A percentile compares a stretch with the other conserved stretches of the same genome.
Evolutionary conservation across 2,888 invertebrate species (phyloP).

Genomic region (Ypsolopha sequella): DNA sequence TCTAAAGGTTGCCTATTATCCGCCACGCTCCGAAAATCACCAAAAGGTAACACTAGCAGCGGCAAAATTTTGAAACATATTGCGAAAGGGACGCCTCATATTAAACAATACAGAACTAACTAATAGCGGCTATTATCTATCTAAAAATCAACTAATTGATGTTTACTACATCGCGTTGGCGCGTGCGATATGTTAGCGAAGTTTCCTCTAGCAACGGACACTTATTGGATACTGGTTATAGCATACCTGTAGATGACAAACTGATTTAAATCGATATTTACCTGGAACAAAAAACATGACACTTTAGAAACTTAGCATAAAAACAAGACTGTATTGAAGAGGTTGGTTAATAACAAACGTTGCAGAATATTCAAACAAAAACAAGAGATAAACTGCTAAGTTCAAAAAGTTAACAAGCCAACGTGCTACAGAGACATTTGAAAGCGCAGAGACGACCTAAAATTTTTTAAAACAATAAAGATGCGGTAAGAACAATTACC

Average conservation of each 20-base stretch:
- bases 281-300: slow-evolving; percentile 47
- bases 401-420: slow-evolving; percentile 37
- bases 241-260: background rate
- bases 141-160: slow-evolving; percentile 60
- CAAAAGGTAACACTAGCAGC: slow-evolving; percentile 62
- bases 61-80: slow-evolving; percentile 65
- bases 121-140: slow-evolving; percentile 61
- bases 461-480: slow-evolving; percentile 21
- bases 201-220: background rate
- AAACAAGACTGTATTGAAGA: background rate
- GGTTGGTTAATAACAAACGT: background rate
- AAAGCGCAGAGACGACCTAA: slow-evolving; percentile 14
- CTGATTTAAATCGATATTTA: slow-evolving; percentile 23
- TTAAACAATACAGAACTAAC: slow-evolving; percentile 58
- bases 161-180: slow-evolving; percentile 44
- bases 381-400: slow-evolving; percentile 15
- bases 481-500: slow-evolving; percentile 48
- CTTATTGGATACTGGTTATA: background rate
- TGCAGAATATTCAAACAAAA: background rate
- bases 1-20: slow-evolving; percentile 64
- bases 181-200: slow-evolving; percentile 12
- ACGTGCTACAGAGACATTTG: background rate
- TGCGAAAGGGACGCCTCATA: slow-evolving; percentile 59
- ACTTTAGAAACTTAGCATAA: slow-evolving; percentile 8
- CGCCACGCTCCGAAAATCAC: slow-evolving; percentile 70